Conservation (phyloP, 2,797 vertebrate genomes). For the Amniataba percoides region DNA sequence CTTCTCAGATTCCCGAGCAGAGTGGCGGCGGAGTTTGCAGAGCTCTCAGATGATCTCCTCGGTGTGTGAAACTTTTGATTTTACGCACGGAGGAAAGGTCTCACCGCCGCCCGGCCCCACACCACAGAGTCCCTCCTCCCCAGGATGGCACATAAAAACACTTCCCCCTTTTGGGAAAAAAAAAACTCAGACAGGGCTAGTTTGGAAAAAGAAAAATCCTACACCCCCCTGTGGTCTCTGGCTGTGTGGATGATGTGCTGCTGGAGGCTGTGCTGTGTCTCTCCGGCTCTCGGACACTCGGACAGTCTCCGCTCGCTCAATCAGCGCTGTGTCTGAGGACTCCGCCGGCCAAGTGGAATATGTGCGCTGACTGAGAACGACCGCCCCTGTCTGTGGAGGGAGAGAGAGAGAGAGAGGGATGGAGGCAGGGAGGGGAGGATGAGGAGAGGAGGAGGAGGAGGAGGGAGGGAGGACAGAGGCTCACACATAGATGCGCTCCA, state of each 20-base stretch:
- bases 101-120: conserved; percentile 54
- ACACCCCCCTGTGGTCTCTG: background rate
- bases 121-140: conserved; percentile 45
- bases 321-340: conserved; percentile 79
- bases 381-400: conserved; percentile 75
- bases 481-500: conserved; percentile 63
- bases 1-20: conserved; percentile 38
- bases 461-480: conserved; percentile 54
- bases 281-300: conserved; percentile 6
- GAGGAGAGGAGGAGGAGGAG: background rate
- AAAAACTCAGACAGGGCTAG: conserved; percentile 43
- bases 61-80: conserved; percentile 75
- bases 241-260: conserved; percentile 43
- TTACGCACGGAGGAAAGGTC: conserved; percentile 50
- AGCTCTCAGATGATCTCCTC: conserved; percentile 42
- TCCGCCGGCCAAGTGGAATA: conserved; percentile 81
- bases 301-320: conserved; percentile 74
- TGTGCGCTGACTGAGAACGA: conserved; percentile 87
- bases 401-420: conserved; percentile 40
- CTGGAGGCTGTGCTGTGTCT: conserved; percentile 33
- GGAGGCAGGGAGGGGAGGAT: background rate
- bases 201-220: conserved; percentile 34
- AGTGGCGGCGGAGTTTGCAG: conserved; percentile 25
- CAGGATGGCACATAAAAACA: conserved; percentile 24
- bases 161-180: conserved; percentile 14